Evolutionary conservation across 1,140 invertebrate genomes (phyloP).

Genomic region (Trichoplusia ni): DNA sequence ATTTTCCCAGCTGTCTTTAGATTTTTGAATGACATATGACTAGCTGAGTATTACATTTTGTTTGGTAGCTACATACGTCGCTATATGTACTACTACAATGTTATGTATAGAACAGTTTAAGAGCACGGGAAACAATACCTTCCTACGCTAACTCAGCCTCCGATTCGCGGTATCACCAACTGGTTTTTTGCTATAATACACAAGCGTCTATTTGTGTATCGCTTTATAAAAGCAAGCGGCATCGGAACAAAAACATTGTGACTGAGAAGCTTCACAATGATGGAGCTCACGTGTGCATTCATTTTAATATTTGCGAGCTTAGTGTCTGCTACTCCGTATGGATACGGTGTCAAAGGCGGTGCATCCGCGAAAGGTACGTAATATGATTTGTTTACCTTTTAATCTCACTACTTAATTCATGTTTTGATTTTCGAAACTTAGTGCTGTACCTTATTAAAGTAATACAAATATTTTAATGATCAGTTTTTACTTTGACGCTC

Average conservation of each 20-base stretch:
- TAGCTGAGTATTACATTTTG: constrained; percentile 55
- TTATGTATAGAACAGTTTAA: constrained; percentile 38
- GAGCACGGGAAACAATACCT: constrained; percentile 56
- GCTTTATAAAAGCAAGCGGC: constrained; percentile 73
- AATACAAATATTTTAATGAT: no score
- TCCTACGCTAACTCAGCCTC: constrained; percentile 60
- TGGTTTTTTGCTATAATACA: constrained; percentile 69
- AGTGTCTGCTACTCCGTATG: constrained; percentile 59
- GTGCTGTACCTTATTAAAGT: no score
- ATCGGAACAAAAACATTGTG: constrained; percentile 61
- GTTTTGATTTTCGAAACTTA: no score
- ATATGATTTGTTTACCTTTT: neutral
- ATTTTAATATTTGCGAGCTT: constrained; percentile 52
- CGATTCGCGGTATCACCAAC: constrained; percentile 68
- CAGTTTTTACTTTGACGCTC: no score
- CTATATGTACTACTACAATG: constrained; percentile 40
- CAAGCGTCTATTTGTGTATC: constrained; percentile 68
- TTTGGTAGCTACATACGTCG: constrained; percentile 30
- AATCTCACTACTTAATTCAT: no score
- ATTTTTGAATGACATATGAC: constrained; percentile 37
- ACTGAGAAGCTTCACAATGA: constrained; percentile 65
- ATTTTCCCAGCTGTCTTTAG: constrained; percentile 44
- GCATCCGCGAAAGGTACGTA: constrained; percentile 60
- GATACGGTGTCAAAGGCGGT: constrained; percentile 67
- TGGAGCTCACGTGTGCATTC: constrained; percentile 65